Evolutionary conservation across 2,888 invertebrate species (phyloP), one percentile per base, ranked within the genome.

Genomic region (Netelia fuscicornis): DNA sequence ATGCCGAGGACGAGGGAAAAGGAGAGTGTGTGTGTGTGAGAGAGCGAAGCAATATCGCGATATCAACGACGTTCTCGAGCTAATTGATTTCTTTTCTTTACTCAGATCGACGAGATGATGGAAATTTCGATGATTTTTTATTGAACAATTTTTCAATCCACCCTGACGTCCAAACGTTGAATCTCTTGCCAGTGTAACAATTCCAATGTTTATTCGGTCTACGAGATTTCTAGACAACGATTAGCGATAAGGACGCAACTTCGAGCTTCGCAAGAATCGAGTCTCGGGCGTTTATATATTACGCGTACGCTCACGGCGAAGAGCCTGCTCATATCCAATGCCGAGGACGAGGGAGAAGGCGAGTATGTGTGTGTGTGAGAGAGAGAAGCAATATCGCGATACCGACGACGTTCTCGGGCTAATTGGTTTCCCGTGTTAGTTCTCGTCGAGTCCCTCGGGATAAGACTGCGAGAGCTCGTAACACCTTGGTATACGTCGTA

Each of bases 391-490:
- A 86, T 77, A 77, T 56, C 56, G 60, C 76, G 85, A 74, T 87
- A 87, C 88, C 87, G 87, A 89, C 90, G 89, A 89, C 90, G 90
- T 90, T 91, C 90, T 88, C 89, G 88, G 89, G 91, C 93, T 93
- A 93, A 93, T 93, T 93, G 93, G 92, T 93, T 93, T 93, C 93
- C 93, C 93, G 90, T 93, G 93, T 93, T 91, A 89, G 88, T 82
- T 89, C 78, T 78, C 77, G 30, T 56, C 88, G 88, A 86, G 92
- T 92, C 91, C 91, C 92, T 86, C 85, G 91, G 93, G 93, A 93
- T 92, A 92, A 93, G 91, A 87, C 85, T 78, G 42, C 62, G 72
- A 68, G 81, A 65, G 86, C 87, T 72, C 86, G 80, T 83, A 84
- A 77, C 84, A 86, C 76, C 82, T 78, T 68, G 37, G 72, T 71